A percentile compares a stretch with the other conserved stretches of the same genome.
These are phyloP conservation scores for Pterois miles DNA, from an alignment of 2,797 vertebrate genomes.

Conservation along the genomic window DNA sequence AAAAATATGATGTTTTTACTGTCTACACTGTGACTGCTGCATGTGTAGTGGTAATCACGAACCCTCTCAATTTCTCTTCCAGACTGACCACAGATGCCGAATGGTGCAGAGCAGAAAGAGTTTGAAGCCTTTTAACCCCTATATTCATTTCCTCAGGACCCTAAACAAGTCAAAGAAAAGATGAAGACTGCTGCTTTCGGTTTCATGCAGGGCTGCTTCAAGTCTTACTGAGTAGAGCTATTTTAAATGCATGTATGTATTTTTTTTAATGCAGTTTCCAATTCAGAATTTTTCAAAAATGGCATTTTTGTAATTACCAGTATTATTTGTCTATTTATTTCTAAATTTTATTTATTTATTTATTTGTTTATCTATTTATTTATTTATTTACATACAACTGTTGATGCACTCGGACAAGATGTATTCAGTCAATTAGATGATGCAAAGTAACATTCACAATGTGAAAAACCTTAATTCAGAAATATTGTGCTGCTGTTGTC, in stretches of 20 bases:
- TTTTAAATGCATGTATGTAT: constrained; percentile 3
- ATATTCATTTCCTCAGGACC: accelerated
- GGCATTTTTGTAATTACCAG: constrained; percentile 11
- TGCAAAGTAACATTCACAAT: constrained; percentile 1
- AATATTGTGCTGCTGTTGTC: constrained; percentile 17
- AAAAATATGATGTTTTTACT: not conserved
- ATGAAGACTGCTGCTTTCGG: not conserved
- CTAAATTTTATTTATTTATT: constrained; percentile 17
- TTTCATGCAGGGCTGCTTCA: not conserved
- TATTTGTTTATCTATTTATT: constrained; percentile 24
- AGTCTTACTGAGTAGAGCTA: not conserved
- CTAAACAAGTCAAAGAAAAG: not conserved
- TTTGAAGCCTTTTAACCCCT: accelerated
- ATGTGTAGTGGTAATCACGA: not conserved
- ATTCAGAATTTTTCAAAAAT: not conserved
- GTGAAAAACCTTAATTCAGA: constrained; percentile 7
- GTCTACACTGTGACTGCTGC: not conserved
- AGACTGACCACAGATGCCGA: accelerated
- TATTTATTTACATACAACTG: constrained; percentile 10
- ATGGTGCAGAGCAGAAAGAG: accelerated
- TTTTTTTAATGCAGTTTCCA: not conserved
- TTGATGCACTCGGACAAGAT: not conserved
- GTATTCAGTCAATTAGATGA: not conserved
- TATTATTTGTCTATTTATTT: constrained; percentile 51
- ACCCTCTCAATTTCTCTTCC: constrained; percentile 19